Evolutionary conservation across 2,113 vertebrate genomes (phyloP).

Genomic region (Neolamprologus hecqui): DNA sequence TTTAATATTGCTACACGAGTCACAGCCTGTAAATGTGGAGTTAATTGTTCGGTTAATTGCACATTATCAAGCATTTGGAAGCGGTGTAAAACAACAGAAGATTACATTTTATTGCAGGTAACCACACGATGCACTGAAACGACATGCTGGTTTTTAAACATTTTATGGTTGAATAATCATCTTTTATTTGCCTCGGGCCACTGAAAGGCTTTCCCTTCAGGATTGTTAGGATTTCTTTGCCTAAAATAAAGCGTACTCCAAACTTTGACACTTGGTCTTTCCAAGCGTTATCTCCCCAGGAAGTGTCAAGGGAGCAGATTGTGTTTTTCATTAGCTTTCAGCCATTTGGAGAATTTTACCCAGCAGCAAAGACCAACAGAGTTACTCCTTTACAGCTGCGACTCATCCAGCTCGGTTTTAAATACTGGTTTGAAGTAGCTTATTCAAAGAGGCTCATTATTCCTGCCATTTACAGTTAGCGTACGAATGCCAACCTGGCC

Average conservation of each 20-base stretch:
- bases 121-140: neutral
- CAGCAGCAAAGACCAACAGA: neutral
- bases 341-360: neutral
- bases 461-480: neutral
- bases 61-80: constrained; percentile 1
- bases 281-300: neutral
- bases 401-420: neutral
- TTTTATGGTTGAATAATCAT: neutral
- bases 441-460: neutral
- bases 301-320: neutral
- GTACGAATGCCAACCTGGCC: neutral
- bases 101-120: constrained; percentile 27
- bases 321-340: constrained; percentile 4
- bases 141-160: neutral
- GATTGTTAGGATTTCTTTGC: neutral
- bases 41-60: constrained; percentile 58
- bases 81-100: neutral
- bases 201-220: neutral
- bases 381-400: neutral
- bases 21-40: constrained; percentile 34
- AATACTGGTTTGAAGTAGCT: neutral
- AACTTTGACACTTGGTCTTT: neutral
- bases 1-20: constrained; percentile 16
- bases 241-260: neutral
- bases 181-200: neutral